These are phyloP conservation scores for Triplophysa tibetana DNA, from an alignment of 2,113 vertebrate species.

Conservation along the genomic window DNA sequence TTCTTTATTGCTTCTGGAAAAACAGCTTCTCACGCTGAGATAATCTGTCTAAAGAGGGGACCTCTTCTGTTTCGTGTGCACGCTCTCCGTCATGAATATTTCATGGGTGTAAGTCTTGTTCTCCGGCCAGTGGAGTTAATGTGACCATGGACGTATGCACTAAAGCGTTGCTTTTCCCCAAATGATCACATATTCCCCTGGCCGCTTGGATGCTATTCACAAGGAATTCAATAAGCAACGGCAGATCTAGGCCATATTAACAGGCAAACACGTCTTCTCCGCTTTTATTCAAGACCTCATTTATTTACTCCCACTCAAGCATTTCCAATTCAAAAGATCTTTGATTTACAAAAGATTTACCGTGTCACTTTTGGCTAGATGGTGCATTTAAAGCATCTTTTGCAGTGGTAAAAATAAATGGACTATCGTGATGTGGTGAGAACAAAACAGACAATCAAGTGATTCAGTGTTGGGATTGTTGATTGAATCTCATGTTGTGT, in stretches of 20 bases:
- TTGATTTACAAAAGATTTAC: slow-evolving; percentile 38
- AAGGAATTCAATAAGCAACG: slow-evolving; percentile 48
- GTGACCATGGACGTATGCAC: slow-evolving; percentile 41
- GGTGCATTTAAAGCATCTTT: slow-evolving; percentile 8
- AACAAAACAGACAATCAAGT: slow-evolving; percentile 14
- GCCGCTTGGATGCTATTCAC: slow-evolving; percentile 47
- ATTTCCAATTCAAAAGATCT: slow-evolving; percentile 34
- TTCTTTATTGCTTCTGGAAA: slow-evolving; percentile 15
- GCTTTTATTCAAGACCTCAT: slow-evolving; percentile 43
- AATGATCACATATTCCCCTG: slow-evolving; percentile 51
- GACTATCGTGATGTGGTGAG: not conserved
- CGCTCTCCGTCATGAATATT: slow-evolving; percentile 49
- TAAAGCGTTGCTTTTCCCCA: slow-evolving; percentile 52
- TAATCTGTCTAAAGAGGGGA: not conserved
- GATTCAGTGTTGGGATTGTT: not conserved
- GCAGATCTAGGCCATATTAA: slow-evolving; percentile 51
- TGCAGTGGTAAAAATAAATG: not conserved
- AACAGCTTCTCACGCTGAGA: slow-evolving; percentile 12
- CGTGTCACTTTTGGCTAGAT: slow-evolving; percentile 31
- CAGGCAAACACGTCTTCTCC: too few relatives aligned
- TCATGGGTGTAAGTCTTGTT: slow-evolving; percentile 50
- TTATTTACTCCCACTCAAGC: slow-evolving; percentile 31
- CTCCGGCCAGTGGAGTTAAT: slow-evolving; percentile 51
- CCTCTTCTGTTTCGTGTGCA: slow-evolving; percentile 9
- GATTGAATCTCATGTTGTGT: slow-evolving; percentile 27